phyloP scores from a whole-genome alignment of 2,797 vertebrate species.

The Nyctalus aviator region DNA sequence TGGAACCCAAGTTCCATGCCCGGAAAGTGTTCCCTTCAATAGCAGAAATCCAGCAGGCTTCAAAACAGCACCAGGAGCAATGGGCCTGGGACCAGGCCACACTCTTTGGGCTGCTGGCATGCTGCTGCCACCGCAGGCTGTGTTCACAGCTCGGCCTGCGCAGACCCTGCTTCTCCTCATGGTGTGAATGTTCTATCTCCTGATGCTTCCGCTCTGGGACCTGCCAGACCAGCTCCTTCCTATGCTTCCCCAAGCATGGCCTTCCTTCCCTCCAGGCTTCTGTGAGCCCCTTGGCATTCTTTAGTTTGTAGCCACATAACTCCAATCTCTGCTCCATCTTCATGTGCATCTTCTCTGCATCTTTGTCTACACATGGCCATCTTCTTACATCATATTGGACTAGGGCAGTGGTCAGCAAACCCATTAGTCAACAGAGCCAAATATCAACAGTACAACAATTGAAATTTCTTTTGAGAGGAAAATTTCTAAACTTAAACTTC shows the following conservation, averaged over 20 bases:
- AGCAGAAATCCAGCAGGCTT: neutral
- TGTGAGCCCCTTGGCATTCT: neutral
- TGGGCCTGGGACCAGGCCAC: rapidly evolving
- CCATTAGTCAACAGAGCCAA: too few species aligned
- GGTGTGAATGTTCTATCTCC: neutral
- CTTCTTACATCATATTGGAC: neutral
- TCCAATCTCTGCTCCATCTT: neutral
- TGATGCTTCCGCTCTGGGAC: neutral
- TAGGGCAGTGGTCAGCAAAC: neutral
- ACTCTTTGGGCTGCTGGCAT: neutral
- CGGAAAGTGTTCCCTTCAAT: neutral
- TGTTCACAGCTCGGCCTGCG: neutral
- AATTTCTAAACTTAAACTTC: too few species aligned
- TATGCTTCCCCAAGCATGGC: neutral
- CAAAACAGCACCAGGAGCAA: neutral
- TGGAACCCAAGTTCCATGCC: neutral
- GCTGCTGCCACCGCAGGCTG: neutral
- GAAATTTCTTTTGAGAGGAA: too few species aligned
- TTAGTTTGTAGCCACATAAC: neutral
- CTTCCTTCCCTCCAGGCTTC: neutral
- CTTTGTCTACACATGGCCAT: neutral
- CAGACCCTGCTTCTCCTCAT: neutral
- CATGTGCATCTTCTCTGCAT: neutral
- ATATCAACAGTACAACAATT: too few species aligned
- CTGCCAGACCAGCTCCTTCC: neutral